These are phyloP conservation scores for Pardosa pseudoannulata DNA, from an alignment of 2,888 invertebrate genomes.

Conservation along the genomic window DNA sequence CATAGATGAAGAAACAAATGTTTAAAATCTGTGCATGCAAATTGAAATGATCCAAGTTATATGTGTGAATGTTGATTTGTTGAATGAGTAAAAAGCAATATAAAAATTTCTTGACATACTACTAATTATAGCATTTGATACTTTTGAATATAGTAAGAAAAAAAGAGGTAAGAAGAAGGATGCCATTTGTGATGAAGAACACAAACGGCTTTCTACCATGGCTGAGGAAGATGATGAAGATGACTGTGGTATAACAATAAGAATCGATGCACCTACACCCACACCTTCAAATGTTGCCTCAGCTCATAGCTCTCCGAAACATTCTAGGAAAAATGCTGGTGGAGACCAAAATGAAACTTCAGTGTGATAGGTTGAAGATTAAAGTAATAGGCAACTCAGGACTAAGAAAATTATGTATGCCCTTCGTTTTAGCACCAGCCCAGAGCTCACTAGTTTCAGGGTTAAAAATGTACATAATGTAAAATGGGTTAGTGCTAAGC, in stretches of 20 bases:
- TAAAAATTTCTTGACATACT: too few relatives aligned
- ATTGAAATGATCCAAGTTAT: too few relatives aligned
- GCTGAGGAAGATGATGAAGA: constrained; percentile 90
- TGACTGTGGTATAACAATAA: constrained; percentile 77
- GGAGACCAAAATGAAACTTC: constrained; percentile 73
- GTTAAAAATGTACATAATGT: constrained; percentile 40
- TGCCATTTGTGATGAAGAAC: constrained; percentile 80
- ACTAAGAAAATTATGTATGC: constrained; percentile 32
- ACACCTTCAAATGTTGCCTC: constrained; percentile 70
- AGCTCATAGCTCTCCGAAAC: constrained; percentile 64
- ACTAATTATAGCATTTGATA: too few relatives aligned
- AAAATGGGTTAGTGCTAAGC: constrained; percentile 42
- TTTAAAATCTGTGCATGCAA: too few relatives aligned
- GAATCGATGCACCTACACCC: constrained; percentile 75
- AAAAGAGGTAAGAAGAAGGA: constrained; percentile 85
- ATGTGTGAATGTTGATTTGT: too few relatives aligned
- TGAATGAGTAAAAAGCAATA: too few relatives aligned
- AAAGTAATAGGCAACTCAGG: constrained; percentile 22
- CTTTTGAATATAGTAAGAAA: constrained; percentile 78
- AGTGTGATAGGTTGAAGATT: constrained; percentile 50
- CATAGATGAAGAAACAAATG: too few relatives aligned
- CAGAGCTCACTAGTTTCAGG: constrained; percentile 43
- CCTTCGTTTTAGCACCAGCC: constrained; percentile 50
- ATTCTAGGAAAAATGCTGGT: constrained; percentile 29
- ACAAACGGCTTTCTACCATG: constrained; percentile 87